A percentile compares a stretch with the other conserved stretches of the same genome.
Conservation (phyloP, 2,888 invertebrate species). For the Parnassius smintheus region DNA sequence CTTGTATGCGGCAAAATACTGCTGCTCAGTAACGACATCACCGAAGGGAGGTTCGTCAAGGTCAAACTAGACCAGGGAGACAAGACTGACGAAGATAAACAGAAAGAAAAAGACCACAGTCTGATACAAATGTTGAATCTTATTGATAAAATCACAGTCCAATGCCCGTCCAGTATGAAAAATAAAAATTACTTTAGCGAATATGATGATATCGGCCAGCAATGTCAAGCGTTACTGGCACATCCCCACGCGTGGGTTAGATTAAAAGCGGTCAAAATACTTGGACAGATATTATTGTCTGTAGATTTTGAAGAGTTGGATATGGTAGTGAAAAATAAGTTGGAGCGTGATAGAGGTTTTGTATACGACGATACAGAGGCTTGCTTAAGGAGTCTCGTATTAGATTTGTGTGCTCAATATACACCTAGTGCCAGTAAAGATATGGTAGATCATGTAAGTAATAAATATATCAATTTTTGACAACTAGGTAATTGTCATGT, state of each 20-base stretch:
- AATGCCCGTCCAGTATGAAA: conserved; percentile 82
- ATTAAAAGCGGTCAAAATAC: conserved; percentile 86
- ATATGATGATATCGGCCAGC: conserved; percentile 82
- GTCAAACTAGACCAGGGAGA: conserved; percentile 64
- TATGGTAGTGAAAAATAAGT: conserved; percentile 57
- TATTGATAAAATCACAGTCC: conserved; percentile 84
- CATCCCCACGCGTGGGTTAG: conserved; percentile 95
- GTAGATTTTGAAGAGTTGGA: conserved; percentile 83
- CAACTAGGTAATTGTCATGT: no score
- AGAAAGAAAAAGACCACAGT: conserved; percentile 86
- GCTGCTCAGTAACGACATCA: conserved; percentile 66
- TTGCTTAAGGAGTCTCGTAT: conserved; percentile 83
- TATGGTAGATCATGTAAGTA: conserved; percentile 85
- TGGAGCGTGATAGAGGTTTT: conserved; percentile 74
- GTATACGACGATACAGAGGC: conserved; percentile 83
- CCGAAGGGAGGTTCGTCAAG: conserved; percentile 83
- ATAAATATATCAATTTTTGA: no score
- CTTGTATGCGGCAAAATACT: conserved; percentile 78
- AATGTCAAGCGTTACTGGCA: conserved; percentile 86
- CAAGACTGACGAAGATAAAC: conserved; percentile 79
- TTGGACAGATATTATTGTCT: conserved; percentile 85
- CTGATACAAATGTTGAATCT: conserved; percentile 88
- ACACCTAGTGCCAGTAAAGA: conserved; percentile 85
- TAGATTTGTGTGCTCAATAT: conserved; percentile 89
- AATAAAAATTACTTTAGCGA: conserved; percentile 65